Base-by-base conservation (phyloP, 2,888 invertebrate species). In the Brenthis daphne region DNA sequence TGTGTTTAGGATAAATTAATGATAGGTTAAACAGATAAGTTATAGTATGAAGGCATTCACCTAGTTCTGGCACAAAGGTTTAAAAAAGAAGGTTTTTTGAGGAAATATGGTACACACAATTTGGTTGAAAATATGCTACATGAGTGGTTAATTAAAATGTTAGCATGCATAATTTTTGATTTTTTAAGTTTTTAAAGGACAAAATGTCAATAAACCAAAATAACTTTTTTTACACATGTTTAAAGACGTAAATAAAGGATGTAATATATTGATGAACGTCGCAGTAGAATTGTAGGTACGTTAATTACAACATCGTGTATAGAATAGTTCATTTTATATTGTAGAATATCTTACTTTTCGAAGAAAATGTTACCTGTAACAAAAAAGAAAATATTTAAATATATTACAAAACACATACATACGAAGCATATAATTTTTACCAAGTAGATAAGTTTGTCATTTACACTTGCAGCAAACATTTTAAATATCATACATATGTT, bases 311-410 rank as follows among this genome's bases (percentile, higher is more conserved):
- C 29, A 29, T 29, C 4, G 4, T 3, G 3, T 29, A 29, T 29
- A 4, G 29, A 29, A 29, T 43, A 8, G 8, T 11, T 43, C 37
- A 43, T 8, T 43, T 43, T 43, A 43, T 43, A 43, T 43, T 43
- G 37, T 43, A 3, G 37, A 43, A 43, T 43, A 43, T 43, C 37
- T 43, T 43, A 43, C 33, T 33, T 60, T 50, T 50, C 11, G 24
- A 29, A 50, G 29, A 29, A n/a, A 60, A 50, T 33, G 16, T 70
- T 70, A 70, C 70, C 70, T 70, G 61, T 61, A 69, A 71, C 71
- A 74, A 60, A 73, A 43, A 51, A 57, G 37, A 43, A 43, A 43
- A 43, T 11, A 43, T 43, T 11, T 43, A 3, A 43, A 43, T 11
- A 43, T 43, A 43, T 43, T 43, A 11, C 2, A 11, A 43, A 43